Base-by-base conservation (phyloP, 1,140 invertebrate genomes). In the Arctopsyche grandis region DNA sequence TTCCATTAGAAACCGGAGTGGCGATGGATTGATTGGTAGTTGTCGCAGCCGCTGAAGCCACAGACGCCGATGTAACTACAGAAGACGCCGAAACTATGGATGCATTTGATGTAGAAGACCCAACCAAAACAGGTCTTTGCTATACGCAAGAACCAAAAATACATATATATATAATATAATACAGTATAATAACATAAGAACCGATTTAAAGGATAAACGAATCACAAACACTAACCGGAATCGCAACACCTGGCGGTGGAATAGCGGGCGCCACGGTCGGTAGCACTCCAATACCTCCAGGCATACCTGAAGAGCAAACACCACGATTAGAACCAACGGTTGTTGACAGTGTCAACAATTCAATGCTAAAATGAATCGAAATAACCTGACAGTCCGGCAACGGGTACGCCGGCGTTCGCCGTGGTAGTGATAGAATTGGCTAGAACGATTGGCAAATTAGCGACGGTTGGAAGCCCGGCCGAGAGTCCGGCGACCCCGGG, bases 231-330 rank as follows among this genome's bases (percentile, higher is more conserved):
- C 58, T 84, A 38, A 83, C 81, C 14, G 93, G 91, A 79, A 93
- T 91, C 43, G 90, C 91, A 73, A 93, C 88, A 10, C 90, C 92
- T 76, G 90, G 91, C 19, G 91, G 92, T 77, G 87, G 84, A n/a
- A 81, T 81, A 14, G 14, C 63, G 0, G 80, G 73, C 0, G 77
- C 44, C 0, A 80, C 38, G 0, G 76, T 56, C 1, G 80, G 76
- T n/a, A 81, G 16, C 0, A 69, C 63, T 21, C 76, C 73, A 9
- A 69, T 70, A 4, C 60, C 76, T 16, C 58, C 19, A 76, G 77
- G 7, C 4, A 75, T 24, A 52, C 70, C 70, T 73, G 22, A 48
- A 48, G 46, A 73, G 38, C 26, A 60, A 48, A 73, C n/a, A n/a
- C n/a, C n/a, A n/a, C 16, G 7, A 22, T 44, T 69, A 38, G 21